Conservation (phyloP, 1,140 invertebrate species). For the Ephestia elutella region DNA sequence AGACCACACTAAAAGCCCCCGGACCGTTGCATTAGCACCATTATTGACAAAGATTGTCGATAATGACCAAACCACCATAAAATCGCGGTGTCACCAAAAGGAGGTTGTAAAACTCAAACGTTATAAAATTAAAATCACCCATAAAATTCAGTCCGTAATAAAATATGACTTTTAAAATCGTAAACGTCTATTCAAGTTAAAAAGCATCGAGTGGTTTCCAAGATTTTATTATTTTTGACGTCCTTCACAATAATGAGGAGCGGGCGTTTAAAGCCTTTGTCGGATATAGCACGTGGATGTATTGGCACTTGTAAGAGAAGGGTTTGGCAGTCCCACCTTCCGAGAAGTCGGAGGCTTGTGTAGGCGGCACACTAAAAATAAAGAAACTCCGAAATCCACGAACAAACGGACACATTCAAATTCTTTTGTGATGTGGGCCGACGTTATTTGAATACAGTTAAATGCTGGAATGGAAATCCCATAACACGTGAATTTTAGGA, state of each 20-base stretch:
- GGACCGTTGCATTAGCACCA: constrained; percentile 30
- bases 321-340: constrained; percentile 32
- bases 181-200: constrained; percentile 36
- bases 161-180: constrained; percentile 57
- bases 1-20: constrained; percentile 19
- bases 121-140: constrained; percentile 34
- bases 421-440: constrained; percentile 22
- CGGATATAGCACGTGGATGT: constrained; percentile 48
- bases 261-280: constrained; percentile 37
- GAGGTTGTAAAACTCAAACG: constrained; percentile 28
- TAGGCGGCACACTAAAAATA: constrained; percentile 23
- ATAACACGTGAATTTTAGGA: constrained; percentile 14
- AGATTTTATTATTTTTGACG: constrained; percentile 51
- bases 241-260: constrained; percentile 44
- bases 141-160: constrained; percentile 42
- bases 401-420: constrained; percentile 22
- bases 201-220: constrained; percentile 32
- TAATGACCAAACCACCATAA: constrained; percentile 44
- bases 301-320: constrained; percentile 41
- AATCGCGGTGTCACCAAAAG: constrained; percentile 49
- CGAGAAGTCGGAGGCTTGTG: not conserved
- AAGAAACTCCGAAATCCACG: constrained; percentile 19
- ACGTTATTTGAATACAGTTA: constrained; percentile 13
- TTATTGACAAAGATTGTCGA: constrained; percentile 8
- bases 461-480: constrained; percentile 17